Evolutionary conservation across 2,888 invertebrate species (phyloP).

Genomic region (Exocentrus adspersus): DNA sequence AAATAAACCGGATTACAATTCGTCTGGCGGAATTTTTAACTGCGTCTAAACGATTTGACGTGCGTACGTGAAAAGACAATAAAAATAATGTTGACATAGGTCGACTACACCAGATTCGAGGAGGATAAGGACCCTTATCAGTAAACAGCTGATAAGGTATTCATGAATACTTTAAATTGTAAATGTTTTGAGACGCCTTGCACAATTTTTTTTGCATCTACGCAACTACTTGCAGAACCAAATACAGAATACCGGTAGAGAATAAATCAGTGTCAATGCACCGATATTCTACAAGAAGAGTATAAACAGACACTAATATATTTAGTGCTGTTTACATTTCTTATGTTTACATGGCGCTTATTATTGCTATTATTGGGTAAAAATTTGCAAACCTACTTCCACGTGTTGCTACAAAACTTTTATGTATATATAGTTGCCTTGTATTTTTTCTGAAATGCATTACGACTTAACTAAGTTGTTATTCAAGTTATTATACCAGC

Average conservation of each 20-base stretch:
- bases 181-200: background rate
- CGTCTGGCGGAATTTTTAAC: background rate
- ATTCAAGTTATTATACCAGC: too few relatives aligned
- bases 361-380: too few relatives aligned
- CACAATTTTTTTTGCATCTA: background rate
- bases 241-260: background rate
- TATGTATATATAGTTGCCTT: too few relatives aligned
- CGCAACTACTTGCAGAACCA: background rate
- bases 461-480: too few relatives aligned
- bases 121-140: background rate
- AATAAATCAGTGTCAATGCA: background rate
- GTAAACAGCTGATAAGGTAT: background rate
- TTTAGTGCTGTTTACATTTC: too few relatives aligned
- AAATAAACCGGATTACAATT: background rate
- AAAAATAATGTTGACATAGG: slow-evolving; percentile 14
- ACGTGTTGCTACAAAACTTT: too few relatives aligned
- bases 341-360: too few relatives aligned
- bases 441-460: too few relatives aligned
- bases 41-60: background rate
- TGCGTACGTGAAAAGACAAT: background rate
- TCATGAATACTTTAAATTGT: background rate
- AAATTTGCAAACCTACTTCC: too few relatives aligned
- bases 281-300: too few relatives aligned
- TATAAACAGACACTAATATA: too few relatives aligned
- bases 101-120: background rate